Evolutionary conservation across 53 echinoderm and acorn worm genomes (phyloP), one percentile per base, ranked within the genome.

Genomic region (Pentamera pediparva): DNA sequence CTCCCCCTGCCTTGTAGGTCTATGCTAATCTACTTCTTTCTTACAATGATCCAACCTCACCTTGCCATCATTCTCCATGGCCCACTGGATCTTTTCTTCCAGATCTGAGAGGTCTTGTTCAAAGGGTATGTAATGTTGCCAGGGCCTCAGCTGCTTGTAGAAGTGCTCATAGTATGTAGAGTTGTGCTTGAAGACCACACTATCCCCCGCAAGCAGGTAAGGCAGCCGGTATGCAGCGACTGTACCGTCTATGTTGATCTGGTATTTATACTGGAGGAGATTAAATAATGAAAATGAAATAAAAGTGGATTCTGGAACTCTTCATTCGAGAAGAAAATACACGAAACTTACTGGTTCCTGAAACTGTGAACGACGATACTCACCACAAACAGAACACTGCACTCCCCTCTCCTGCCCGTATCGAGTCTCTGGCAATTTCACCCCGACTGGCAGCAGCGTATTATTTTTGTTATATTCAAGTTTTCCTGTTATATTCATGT

Each of bases 151-250:
- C 51, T 91, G 55, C 18, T 85, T 48, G 67, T 95, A 95, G 85
- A 95, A 95, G 37, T 95, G 95, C 58, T 95, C 95, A 28, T 95
- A 95, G 84, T 81, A 95, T 50, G 87, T 67, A 5, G 95, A 95
- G 40, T 95, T 82, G 37, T 95, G 91, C 55, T 88, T 91, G 75
- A 96, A 83, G 41, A 96, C 91, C 3, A 85, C 75, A 32, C 96
- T 96, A 39, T 96, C 88, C 37, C 91, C 96, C 21, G 88, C 84
- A 29, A 96, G 69, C 2, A 96, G 86, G 64, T 96, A 96, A 2
- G 96, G 96, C 53, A 96, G 41, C 29, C 96, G 77, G 78, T 96
- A 96, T 0, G 96, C 96, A 25, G 96, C 96, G n/a, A 96, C 96
- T 0, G 96, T 96, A 3, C 96, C 96, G 77, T 96, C 96, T 4